These are phyloP conservation scores for Anoplopoma fimbria DNA, from an alignment of 2,113 vertebrate species.

Conservation along the genomic window DNA sequence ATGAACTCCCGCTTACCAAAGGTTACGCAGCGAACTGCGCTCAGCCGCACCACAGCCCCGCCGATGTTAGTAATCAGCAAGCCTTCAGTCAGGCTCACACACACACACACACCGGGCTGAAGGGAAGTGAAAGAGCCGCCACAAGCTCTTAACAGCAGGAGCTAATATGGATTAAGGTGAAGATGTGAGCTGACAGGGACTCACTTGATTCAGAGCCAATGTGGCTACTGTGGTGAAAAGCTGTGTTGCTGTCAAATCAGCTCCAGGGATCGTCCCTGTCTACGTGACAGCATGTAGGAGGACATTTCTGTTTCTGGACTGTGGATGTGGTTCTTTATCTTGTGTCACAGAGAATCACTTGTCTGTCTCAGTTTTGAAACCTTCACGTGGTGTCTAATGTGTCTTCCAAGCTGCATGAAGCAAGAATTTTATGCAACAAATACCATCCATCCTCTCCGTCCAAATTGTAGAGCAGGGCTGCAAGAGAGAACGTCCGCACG, in stretches of 20 bases:
- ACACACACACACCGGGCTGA: neutral
- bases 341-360: conserved; percentile 6
- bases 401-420: neutral
- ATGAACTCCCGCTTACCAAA: conserved; percentile 62
- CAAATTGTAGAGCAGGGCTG: neutral
- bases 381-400: neutral
- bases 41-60: conserved; percentile 14
- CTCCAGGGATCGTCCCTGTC: neutral
- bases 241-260: neutral
- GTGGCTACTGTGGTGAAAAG: neutral
- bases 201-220: conserved; percentile 1
- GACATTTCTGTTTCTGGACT: neutral
- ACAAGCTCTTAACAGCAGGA: neutral
- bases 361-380: neutral
- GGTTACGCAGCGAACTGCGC: conserved; percentile 42
- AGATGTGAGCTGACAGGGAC: neutral
- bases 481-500: neutral
- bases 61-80: conserved; percentile 34
- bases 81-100: conserved; percentile 5
- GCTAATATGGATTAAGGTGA: conserved; percentile 31
- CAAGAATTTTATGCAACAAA: neutral
- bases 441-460: neutral
- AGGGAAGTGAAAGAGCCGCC: conserved; percentile 34
- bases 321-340: neutral
- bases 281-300: neutral